Evolutionary conservation across 2,113 vertebrate genomes (phyloP).

Genomic region (Alouatta palliata): DNA sequence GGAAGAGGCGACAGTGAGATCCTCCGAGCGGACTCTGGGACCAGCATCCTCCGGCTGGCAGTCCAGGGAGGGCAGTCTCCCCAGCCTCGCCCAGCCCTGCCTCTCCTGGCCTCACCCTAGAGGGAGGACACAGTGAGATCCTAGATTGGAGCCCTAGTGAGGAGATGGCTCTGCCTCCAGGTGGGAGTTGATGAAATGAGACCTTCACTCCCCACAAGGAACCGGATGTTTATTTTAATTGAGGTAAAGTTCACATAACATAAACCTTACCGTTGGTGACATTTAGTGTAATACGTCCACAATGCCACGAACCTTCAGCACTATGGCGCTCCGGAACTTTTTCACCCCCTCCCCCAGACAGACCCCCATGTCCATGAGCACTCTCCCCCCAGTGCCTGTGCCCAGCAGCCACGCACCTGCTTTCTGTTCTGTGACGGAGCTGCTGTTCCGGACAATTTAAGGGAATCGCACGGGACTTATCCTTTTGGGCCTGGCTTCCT

Average conservation of each 20-base stretch:
- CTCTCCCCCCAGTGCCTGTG: neutral
- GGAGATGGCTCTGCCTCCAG: too few species aligned
- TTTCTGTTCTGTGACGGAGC: neutral
- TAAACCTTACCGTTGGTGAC: neutral
- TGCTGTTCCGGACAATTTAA: rapidly evolving
- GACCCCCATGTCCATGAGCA: rapidly evolving
- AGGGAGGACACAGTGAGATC: too few species aligned
- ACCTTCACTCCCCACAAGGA: neutral
- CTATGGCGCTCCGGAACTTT: neutral
- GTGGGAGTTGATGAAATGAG: too few species aligned
- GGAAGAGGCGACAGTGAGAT: rapidly evolving
- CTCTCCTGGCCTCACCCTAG: too few species aligned
- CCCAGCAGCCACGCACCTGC: rapidly evolving
- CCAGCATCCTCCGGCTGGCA: neutral
- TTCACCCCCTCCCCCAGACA: neutral
- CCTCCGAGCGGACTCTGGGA: neutral
- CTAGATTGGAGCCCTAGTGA: too few species aligned
- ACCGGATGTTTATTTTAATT: neutral
- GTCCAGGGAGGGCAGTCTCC: neutral
- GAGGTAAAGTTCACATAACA: neutral
- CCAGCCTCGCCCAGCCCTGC: too few species aligned
- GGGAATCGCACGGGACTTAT: rapidly evolving
- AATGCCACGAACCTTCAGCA: rapidly evolving
- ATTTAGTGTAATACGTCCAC: neutral
- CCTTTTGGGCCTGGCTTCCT: neutral